Evolutionary conservation across 2,888 invertebrate genomes (phyloP).

Genomic region (Muscina levida): DNA sequence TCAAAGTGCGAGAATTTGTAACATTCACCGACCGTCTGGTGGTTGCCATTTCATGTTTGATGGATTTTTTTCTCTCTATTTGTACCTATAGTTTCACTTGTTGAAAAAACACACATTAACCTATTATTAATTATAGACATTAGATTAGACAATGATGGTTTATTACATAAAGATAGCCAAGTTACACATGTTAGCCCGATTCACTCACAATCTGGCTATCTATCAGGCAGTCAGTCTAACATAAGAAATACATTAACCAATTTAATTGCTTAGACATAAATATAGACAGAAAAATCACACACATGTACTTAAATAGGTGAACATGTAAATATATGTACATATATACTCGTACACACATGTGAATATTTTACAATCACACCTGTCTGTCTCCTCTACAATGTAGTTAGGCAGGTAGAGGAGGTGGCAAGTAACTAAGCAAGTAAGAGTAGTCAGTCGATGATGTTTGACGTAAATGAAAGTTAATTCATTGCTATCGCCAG

Average conservation of each 20-base stretch:
- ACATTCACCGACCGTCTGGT: neutral
- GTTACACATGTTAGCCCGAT: neutral
- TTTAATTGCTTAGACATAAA: slow-evolving; percentile 7
- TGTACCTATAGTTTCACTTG: neutral
- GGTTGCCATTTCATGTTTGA: neutral
- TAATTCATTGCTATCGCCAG: too few species aligned
- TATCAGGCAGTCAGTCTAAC: slow-evolving; percentile 4
- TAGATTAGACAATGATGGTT: neutral
- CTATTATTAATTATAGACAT: slow-evolving; percentile 21
- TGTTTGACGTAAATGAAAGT: too few species aligned
- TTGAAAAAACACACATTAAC: neutral
- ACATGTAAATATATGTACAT: neutral
- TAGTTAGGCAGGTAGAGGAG: too few species aligned
- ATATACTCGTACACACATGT: too few species aligned
- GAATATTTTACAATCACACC: too few species aligned
- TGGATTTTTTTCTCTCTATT: too few species aligned
- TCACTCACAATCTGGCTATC: neutral
- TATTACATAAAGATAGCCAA: neutral
- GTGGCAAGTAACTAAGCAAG: too few species aligned
- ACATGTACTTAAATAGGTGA: neutral
- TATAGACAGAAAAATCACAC: too few species aligned
- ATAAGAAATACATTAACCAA: slow-evolving; percentile 24
- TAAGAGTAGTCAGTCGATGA: too few species aligned
- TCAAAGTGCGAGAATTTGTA: slow-evolving; percentile 6
- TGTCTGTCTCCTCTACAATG: too few species aligned